A percentile compares a stretch with the other conserved stretches of the same genome.
Conservation (phyloP, 1,140 invertebrate genomes). For the Heliconius himera region DNA sequence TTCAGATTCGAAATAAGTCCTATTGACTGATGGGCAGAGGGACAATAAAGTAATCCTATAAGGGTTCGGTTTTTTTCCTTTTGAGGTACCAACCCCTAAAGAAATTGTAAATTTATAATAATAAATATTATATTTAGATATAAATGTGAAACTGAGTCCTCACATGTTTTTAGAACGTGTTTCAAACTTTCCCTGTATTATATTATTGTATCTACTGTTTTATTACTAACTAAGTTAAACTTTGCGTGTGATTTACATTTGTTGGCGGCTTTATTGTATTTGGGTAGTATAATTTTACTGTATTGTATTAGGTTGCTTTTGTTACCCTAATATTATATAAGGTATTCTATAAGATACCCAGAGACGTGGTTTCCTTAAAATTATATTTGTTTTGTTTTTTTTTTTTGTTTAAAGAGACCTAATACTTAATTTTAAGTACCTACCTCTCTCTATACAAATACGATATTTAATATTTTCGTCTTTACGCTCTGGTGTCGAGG, state of each 20-base stretch:
- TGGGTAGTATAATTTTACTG: neutral
- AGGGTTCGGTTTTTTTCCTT: too few relatives aligned
- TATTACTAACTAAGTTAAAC: neutral
- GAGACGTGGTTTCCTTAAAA: neutral
- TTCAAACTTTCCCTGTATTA: neutral
- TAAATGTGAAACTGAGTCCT: neutral
- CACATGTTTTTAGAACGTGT: neutral
- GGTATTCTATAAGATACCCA: neutral
- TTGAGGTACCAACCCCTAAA: too few relatives aligned
- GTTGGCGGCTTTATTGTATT: neutral
- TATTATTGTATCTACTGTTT: neutral
- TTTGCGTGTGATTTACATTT: neutral
- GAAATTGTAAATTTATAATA: too few relatives aligned
- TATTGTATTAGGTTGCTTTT: conserved; percentile 1
- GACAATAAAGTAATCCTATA: too few relatives aligned
- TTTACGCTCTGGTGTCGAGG: too few relatives aligned
- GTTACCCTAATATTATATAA: neutral
- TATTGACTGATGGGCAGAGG: too few relatives aligned
- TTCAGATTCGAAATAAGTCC: too few relatives aligned
- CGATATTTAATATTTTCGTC: too few relatives aligned
- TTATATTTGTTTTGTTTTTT: neutral
- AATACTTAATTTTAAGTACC: too few relatives aligned
- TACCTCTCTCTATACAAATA: too few relatives aligned
- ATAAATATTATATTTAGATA: too few relatives aligned
- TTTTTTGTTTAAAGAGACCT: too few relatives aligned